Evolutionary conservation across 1,140 invertebrate genomes (phyloP), one percentile per base, ranked within the genome.

Genomic region (Zophobas morio): DNA sequence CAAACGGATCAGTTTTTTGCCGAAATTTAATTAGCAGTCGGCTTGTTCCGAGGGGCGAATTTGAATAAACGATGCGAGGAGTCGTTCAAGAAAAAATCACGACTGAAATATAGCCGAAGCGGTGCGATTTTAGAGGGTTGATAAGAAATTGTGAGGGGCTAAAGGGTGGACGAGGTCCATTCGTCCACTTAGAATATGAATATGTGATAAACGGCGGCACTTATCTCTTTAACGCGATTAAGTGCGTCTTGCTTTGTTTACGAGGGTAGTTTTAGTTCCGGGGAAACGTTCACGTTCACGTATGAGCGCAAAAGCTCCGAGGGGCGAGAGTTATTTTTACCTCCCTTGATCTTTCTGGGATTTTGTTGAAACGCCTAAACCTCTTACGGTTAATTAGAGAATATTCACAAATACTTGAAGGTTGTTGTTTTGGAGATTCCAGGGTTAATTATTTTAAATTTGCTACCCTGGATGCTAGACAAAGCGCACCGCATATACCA

Each of bases 181-280:
- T 40, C 46, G 70, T 46, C 70, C 49, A 73, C 49, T 73, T 54
- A 70, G 39, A 42, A 53, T 73, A 73, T 73, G 70, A 73, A 73
- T 73, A 73, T 73, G 53, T 73, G 70, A 73, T 73, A 73, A 73
- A 73, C 49, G 49, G 53, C 47, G 53, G 49, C 70, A 73, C 70
- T 73, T 73, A 73, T 54, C 70, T 73, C 35, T 73, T 73, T 72
- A 72, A 72, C 70, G 35, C 49, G 70, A 54, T 73, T 54, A 73
- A 8, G 60, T 40, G 60, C 37, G 37, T 51, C 49, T 51, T 51
- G 49, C 20, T n/a, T 51, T 51, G 49, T 51, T 51, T 51, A 51
- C 20, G 49, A n/a, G 49, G 49, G 49, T 51, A 5, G 49, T 51
- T n/a, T n/a, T n/a, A n/a, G n/a, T 51, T 51, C 2, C 3, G 3